Percentiles rank a stretch among this genome's conserved stretches.
These are phyloP conservation scores for Bombus superbus DNA, from an alignment of 1,140 invertebrate genomes.

Conservation along the genomic window DNA sequence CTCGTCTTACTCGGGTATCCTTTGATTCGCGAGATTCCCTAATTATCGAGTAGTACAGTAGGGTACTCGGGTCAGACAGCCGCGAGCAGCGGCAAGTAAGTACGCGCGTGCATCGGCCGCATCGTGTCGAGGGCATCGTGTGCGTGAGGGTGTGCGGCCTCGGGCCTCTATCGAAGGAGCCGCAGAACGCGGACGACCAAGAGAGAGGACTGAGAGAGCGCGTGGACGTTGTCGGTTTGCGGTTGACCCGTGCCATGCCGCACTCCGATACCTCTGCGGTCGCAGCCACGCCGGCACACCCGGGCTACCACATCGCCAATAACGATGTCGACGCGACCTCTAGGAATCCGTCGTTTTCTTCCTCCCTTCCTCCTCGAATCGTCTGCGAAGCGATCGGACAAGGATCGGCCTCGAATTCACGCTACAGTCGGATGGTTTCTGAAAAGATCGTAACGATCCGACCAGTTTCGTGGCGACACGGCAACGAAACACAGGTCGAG, in stretches of 20 bases:
- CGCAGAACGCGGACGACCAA: conserved; percentile 25
- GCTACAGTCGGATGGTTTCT: background rate
- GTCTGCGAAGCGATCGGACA: background rate
- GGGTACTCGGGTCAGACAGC: conserved; percentile 48
- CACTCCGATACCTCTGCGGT: conserved; percentile 76
- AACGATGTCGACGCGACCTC: conserved; percentile 57
- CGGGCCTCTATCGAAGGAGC: conserved; percentile 28
- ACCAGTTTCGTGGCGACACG: background rate
- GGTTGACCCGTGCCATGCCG: conserved; percentile 74
- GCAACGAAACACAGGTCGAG: background rate
- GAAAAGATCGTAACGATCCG: background rate
- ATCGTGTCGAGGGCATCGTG: background rate
- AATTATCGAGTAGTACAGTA: conserved; percentile 24
- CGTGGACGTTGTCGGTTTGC: conserved; percentile 78
- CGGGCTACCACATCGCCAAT: conserved; percentile 57
- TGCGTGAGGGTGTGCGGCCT: conserved; percentile 21
- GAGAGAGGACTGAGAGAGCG: conserved; percentile 41
- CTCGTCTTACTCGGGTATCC: conserved; percentile 47
- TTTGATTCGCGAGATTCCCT: conserved; percentile 43
- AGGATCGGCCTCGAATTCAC: background rate
- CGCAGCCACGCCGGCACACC: conserved; percentile 65
- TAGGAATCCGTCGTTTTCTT: conserved; percentile 44
- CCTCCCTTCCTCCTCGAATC: no score
- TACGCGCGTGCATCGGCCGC: conserved; percentile 38
- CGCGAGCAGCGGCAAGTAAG: conserved; percentile 23